These are phyloP conservation scores for Nephrotoma appendiculata DNA, from an alignment of 2,888 invertebrate genomes.

Conservation along the genomic window DNA sequence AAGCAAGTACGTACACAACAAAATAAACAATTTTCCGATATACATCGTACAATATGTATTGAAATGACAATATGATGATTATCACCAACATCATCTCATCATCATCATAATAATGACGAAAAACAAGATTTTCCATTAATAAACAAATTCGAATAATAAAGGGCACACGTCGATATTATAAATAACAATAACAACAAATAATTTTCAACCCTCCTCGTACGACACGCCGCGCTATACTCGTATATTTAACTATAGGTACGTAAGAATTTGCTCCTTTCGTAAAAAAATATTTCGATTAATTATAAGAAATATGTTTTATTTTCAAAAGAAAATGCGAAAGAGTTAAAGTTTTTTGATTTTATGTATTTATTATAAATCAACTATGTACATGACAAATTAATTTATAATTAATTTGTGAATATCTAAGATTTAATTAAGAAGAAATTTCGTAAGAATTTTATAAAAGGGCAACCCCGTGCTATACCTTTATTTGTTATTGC, in stretches of 20 bases:
- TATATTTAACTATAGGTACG: neutral
- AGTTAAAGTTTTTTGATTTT: neutral
- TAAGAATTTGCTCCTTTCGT: neutral
- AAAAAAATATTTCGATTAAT: neutral
- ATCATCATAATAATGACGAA: neutral
- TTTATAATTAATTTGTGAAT: neutral
- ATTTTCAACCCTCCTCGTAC: neutral
- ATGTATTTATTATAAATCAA: neutral
- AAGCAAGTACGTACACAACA: neutral
- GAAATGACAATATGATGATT: neutral
- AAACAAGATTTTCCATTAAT: neutral
- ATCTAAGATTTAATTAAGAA: neutral
- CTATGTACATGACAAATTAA: neutral
- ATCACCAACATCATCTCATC: neutral
- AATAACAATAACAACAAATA: neutral
- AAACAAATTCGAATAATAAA: neutral
- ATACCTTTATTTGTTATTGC: too few species aligned
- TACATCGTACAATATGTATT: neutral
- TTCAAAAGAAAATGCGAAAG: neutral
- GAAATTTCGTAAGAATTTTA: too few species aligned
- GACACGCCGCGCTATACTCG: neutral
- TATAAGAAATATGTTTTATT: neutral
- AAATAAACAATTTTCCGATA: neutral
- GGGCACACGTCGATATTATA: neutral
- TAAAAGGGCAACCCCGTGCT: too few species aligned